phyloP scores from a whole-genome alignment of 2,113 vertebrate genomes.

The Shinisaurus crocodilurus region DNA sequence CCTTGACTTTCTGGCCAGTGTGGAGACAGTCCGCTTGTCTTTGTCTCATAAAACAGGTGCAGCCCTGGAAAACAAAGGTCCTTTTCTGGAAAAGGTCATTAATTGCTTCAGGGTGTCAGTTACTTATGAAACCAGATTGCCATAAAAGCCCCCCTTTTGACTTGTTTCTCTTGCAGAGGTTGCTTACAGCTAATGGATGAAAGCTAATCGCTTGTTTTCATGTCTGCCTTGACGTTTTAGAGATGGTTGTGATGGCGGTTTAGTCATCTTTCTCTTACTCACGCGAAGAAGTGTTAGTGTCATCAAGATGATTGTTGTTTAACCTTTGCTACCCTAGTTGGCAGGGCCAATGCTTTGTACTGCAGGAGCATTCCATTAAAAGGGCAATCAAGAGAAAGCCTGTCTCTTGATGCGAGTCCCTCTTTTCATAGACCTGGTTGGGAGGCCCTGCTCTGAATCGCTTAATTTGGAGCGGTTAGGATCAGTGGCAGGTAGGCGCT shows the following conservation, averaged over 20 bases:
- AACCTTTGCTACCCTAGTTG: conserved; percentile 46
- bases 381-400: background rate
- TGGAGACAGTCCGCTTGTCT: background rate
- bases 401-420: background rate
- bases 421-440: background rate
- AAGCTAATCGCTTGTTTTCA: background rate
- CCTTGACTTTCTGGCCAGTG: background rate
- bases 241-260: conserved; percentile 54
- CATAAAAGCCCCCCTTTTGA: background rate
- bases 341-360: conserved; percentile 20
- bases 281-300: conserved; percentile 13
- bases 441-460: conserved; percentile 9
- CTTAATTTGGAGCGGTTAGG: background rate
- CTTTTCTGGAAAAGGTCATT: background rate
- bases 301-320: conserved; percentile 47
- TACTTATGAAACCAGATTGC: background rate
- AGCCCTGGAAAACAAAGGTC: background rate
- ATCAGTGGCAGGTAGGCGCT: background rate
- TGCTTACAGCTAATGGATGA: conserved; percentile 14
- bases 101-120: background rate
- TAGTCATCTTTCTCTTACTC: conserved; percentile 50
- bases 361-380: background rate
- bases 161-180: background rate
- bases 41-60: background rate
- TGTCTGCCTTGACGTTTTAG: conserved; percentile 1